These are phyloP conservation scores for Apeira syringaria DNA, from an alignment of 2,888 invertebrate genomes.

Conservation along the genomic window DNA sequence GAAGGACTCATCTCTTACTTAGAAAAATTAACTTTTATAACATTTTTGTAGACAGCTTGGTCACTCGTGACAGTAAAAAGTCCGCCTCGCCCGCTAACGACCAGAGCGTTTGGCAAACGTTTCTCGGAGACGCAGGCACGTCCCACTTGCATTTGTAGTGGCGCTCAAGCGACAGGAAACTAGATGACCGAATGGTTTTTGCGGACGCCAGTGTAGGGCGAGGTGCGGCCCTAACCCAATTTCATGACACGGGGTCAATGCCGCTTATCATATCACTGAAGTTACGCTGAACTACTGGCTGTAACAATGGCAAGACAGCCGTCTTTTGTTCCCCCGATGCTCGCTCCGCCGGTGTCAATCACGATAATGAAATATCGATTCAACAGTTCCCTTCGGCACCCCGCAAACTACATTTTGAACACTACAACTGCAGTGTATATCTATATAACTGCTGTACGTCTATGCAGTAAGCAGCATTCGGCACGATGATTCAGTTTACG, in stretches of 20 bases:
- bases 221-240: slow-evolving; percentile 21
- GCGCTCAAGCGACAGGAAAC: slow-evolving; percentile 26
- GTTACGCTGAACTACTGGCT: not conserved
- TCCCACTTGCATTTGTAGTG: slow-evolving; percentile 21
- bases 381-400: slow-evolving; percentile 4
- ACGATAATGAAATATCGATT: slow-evolving; percentile 28
- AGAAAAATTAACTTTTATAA: too few relatives aligned
- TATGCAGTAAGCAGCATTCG: too few relatives aligned
- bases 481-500: too few relatives aligned
- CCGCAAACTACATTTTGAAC: too few relatives aligned
- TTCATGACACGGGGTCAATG: slow-evolving; percentile 19
- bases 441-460: too few relatives aligned
- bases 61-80: too few relatives aligned
- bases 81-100: slow-evolving; percentile 19
- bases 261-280: slow-evolving; percentile 15
- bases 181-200: slow-evolving; percentile 18
- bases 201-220: slow-evolving; percentile 6
- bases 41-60: too few relatives aligned
- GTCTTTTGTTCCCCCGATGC: slow-evolving; percentile 23
- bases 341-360: slow-evolving; percentile 23
- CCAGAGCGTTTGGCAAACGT: slow-evolving; percentile 24
- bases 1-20: too few relatives aligned
- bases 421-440: too few relatives aligned
- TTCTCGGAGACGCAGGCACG: slow-evolving; percentile 27
- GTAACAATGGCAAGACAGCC: slow-evolving; percentile 1